These are phyloP conservation scores for Lissonota sp. DNA, from an alignment of 2,888 invertebrate genomes.

Conservation along the genomic window DNA sequence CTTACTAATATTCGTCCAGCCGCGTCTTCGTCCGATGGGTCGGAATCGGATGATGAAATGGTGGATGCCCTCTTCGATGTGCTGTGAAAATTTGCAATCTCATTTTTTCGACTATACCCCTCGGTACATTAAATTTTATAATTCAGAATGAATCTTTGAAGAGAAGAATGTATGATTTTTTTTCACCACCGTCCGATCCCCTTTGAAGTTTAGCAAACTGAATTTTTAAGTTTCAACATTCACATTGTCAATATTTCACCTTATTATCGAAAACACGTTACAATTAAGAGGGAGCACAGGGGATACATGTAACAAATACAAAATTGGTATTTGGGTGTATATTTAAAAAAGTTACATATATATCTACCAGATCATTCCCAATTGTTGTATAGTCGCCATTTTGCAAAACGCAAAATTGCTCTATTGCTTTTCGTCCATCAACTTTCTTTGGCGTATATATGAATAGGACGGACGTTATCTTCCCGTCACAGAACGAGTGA, in stretches of 20 bases:
- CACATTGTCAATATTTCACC: too few species aligned
- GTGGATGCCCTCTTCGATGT: constrained; percentile 59
- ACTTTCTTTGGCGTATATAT: constrained; percentile 7
- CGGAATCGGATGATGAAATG: constrained; percentile 79
- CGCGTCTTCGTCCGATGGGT: constrained; percentile 73
- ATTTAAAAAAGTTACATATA: constrained; percentile 49
- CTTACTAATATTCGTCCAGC: constrained; percentile 73
- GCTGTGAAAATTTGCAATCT: neutral
- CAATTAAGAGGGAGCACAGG: constrained; percentile 3
- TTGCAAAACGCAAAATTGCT: constrained; percentile 26
- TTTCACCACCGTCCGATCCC: too few species aligned
- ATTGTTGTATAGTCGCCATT: constrained; percentile 1
- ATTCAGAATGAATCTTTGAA: too few species aligned
- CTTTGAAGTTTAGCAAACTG: too few species aligned
- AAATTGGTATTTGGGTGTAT: constrained; percentile 26
- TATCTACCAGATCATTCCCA: constrained; percentile 20
- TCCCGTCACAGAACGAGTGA: too few species aligned
- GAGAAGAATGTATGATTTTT: too few species aligned
- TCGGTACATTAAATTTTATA: too few species aligned
- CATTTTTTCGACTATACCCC: neutral
- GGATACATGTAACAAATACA: constrained; percentile 29
- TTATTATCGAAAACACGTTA: neutral
- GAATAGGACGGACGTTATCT: too few species aligned
- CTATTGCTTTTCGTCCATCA: constrained; percentile 5
- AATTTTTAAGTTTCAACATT: too few species aligned